A percentile compares a stretch with the other conserved stretches of the same genome.
These are phyloP conservation scores for Melanophora roralis DNA, from an alignment of 2,888 invertebrate genomes.

Conservation along the genomic window DNA sequence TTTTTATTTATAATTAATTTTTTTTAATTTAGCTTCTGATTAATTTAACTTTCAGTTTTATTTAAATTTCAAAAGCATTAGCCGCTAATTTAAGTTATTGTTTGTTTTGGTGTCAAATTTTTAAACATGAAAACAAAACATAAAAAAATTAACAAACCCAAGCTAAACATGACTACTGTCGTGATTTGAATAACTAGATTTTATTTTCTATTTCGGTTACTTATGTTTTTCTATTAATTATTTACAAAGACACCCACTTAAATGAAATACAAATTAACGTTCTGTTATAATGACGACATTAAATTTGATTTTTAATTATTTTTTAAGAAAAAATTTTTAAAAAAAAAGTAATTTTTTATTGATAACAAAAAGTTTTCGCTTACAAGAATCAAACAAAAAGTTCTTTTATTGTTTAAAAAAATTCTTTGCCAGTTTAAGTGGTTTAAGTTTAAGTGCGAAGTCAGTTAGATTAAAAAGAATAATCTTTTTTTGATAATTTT, in stretches of 20 bases:
- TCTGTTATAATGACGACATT: not conserved
- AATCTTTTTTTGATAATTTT: too few species aligned
- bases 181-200: conserved; percentile 54
- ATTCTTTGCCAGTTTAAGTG: too few species aligned
- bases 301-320: not conserved
- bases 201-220: not conserved
- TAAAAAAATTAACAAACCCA: conserved; percentile 2
- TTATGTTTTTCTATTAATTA: conserved; percentile 27
- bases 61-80: too few species aligned
- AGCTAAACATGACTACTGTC: conserved; percentile 55
- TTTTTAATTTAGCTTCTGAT: too few species aligned
- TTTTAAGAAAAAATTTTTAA: conserved; percentile 9
- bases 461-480: too few species aligned
- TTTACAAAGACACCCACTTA: conserved; percentile 34
- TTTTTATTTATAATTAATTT: too few species aligned
- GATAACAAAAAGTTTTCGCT: not conserved
- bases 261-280: not conserved
- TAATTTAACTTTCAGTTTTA: too few species aligned
- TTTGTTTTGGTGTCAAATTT: too few species aligned
- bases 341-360: not conserved
- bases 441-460: too few species aligned
- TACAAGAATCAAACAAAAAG: too few species aligned
- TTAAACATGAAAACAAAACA: not conserved
- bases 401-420: too few species aligned
- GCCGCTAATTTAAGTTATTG: too few species aligned